phyloP scores from a whole-genome alignment of 1,140 invertebrate genomes.

The Lordiphosa clarofinis region DNA sequence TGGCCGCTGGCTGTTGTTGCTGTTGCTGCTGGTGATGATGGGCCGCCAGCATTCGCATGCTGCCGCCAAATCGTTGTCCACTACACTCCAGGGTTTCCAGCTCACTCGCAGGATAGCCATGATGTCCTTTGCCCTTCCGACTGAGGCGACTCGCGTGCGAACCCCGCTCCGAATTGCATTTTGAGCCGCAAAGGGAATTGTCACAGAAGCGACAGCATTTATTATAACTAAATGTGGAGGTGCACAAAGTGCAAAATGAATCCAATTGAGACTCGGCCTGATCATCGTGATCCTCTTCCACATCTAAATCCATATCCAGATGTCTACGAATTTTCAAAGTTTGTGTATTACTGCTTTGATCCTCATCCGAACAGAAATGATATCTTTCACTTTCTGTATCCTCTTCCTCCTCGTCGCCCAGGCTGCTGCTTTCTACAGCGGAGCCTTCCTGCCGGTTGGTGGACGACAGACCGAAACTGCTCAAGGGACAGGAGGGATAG shows the following conservation, averaged over 20 bases:
- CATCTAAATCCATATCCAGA: slow-evolving; percentile 17
- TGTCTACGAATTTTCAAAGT: slow-evolving; percentile 36
- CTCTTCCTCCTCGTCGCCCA: slow-evolving; percentile 46
- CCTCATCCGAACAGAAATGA: slow-evolving; percentile 69
- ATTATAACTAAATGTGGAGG: slow-evolving; percentile 77
- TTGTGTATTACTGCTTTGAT: slow-evolving; percentile 53
- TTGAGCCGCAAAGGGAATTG: slow-evolving; percentile 70
- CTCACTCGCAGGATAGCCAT: slow-evolving; percentile 8
- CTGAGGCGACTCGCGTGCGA: slow-evolving; percentile 59
- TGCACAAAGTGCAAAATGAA: slow-evolving; percentile 77
- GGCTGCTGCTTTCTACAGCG: slow-evolving; percentile 48
- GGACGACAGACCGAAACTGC: slow-evolving; percentile 38
- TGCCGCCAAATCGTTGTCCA: slow-evolving; percentile 30
- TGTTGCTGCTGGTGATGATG: slow-evolving; percentile 11
- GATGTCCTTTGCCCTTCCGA: slow-evolving; percentile 22
- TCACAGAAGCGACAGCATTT: slow-evolving; percentile 74
- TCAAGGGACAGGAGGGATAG: slow-evolving; percentile 65
- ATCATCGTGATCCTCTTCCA: slow-evolving; percentile 25
- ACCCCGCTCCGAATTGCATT: slow-evolving; percentile 68
- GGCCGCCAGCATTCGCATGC: slow-evolving; percentile 26
- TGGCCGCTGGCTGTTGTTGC: slow-evolving; percentile 26
- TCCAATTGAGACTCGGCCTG: slow-evolving; percentile 58
- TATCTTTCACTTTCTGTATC: slow-evolving; percentile 57
- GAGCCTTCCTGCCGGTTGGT: slow-evolving; percentile 10
- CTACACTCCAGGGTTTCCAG: slow-evolving; percentile 4